Conservation (phyloP, 1,140 invertebrate genomes). For the Brachionus rubens region DNA sequence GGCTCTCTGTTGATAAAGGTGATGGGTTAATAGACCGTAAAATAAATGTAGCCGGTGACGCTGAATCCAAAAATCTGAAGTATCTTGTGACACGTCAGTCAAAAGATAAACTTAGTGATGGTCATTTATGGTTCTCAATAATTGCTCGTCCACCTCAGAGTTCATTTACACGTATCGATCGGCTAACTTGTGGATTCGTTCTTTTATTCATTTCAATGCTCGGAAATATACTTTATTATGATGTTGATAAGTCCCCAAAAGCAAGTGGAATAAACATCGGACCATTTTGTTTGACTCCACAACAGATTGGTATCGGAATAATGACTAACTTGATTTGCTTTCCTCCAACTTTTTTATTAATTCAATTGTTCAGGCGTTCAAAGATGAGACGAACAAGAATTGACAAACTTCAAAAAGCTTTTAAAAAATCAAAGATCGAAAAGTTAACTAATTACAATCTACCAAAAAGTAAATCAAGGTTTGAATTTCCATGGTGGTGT, state of each 20-base stretch:
- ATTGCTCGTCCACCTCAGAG: conserved; percentile 63
- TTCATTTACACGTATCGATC: conserved; percentile 62
- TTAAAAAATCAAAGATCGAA: not conserved
- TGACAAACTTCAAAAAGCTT: not conserved
- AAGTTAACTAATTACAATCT: not conserved
- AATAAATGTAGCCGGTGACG: conserved; percentile 62
- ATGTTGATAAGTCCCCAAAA: conserved; percentile 36
- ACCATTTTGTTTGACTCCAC: conserved; percentile 60
- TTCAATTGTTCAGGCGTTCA: conserved; percentile 12
- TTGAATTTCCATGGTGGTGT: conserved; percentile 37
- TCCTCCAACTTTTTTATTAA: not conserved
- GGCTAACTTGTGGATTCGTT: conserved; percentile 64
- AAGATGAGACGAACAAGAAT: not conserved
- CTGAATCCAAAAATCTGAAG: conserved; percentile 61
- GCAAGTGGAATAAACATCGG: conserved; percentile 52
- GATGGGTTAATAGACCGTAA: conserved; percentile 64
- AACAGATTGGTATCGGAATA: conserved; percentile 31
- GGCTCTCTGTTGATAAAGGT: conserved; percentile 64
- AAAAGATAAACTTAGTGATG: conserved; percentile 63
- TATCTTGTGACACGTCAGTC: conserved; percentile 62
- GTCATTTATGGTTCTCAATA: conserved; percentile 66
- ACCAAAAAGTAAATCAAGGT: not conserved
- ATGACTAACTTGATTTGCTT: not conserved
- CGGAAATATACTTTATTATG: conserved; percentile 65
- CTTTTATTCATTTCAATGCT: conserved; percentile 64